phyloP scores from a whole-genome alignment of 2,888 invertebrate genomes.

The Tiphia femorata region DNA sequence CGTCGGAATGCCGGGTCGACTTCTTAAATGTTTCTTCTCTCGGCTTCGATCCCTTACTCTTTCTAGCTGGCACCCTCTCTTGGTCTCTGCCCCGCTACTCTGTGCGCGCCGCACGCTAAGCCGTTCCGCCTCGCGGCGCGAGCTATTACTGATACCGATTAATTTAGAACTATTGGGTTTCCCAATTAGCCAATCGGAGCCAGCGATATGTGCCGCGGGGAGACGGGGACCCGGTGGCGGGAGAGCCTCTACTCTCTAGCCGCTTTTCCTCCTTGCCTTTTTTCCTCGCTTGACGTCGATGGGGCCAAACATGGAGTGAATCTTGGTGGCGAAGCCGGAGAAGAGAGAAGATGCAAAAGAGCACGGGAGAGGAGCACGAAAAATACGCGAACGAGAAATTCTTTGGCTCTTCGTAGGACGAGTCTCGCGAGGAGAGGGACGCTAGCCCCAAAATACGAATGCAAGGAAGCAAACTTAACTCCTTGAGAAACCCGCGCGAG shows the following conservation, averaged over 20 bases:
- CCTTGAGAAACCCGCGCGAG: too few relatives aligned
- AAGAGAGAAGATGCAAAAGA: conserved; percentile 11
- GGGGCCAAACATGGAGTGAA: conserved; percentile 43
- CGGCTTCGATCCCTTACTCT: conserved; percentile 46
- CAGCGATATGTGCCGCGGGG: conserved; percentile 36
- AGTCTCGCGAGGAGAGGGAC: too few relatives aligned
- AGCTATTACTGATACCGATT: conserved; percentile 68
- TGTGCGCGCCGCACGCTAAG: conserved; percentile 2
- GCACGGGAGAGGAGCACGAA: too few relatives aligned
- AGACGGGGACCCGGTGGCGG: background rate
- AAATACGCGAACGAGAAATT: too few relatives aligned
- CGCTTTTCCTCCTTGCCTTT: too few relatives aligned
- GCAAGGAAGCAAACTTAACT: too few relatives aligned
- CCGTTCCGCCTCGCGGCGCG: conserved; percentile 43
- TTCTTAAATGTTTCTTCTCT: conserved; percentile 64
- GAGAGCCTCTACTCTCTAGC: conserved; percentile 24
- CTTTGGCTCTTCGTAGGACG: too few relatives aligned
- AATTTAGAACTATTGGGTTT: conserved; percentile 70
- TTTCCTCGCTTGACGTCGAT: conserved; percentile 18
- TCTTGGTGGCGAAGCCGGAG: conserved; percentile 11
- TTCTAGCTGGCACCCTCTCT: conserved; percentile 44
- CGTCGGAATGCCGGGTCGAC: conserved; percentile 63
- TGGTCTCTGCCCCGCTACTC: conserved; percentile 27
- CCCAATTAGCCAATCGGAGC: conserved; percentile 67
- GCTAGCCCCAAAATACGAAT: too few relatives aligned